Evolutionary conservation across 2,113 vertebrate genomes (phyloP).

Genomic region (Pterocles orientalis): DNA sequence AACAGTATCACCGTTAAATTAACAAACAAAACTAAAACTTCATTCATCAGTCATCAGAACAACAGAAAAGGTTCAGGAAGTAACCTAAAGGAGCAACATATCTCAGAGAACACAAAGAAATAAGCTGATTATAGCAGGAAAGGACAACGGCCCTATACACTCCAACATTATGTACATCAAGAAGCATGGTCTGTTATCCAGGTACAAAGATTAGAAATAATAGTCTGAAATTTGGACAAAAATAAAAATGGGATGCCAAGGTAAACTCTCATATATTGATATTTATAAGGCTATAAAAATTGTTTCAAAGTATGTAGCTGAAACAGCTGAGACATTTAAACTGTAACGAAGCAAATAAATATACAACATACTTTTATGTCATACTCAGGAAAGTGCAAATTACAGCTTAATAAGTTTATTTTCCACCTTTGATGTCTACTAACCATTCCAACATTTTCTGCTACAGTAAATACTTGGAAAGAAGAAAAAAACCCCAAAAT

Average conservation of each 20-base stretch:
- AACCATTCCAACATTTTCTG: not conserved
- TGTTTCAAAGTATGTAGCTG: not conserved
- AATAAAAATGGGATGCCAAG: not conserved
- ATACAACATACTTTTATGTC: not conserved
- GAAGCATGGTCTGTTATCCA: not conserved
- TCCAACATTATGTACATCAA: not conserved
- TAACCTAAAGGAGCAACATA: not conserved
- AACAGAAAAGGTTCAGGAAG: not conserved
- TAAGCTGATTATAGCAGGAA: not conserved
- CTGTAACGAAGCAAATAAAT: not conserved
- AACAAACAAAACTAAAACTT: not conserved
- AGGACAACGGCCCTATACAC: not conserved
- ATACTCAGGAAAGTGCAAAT: not conserved
- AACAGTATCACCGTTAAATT: not conserved
- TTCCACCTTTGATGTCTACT: not conserved
- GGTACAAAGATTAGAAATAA: not conserved
- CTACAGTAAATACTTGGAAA: not conserved
- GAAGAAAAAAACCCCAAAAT: not conserved
- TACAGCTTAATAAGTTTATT: not conserved
- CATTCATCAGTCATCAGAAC: not conserved
- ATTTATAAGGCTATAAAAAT: not conserved
- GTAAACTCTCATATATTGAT: not conserved
- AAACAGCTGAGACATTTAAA: not conserved
- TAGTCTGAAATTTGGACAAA: not conserved
- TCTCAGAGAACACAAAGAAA: not conserved